Evolutionary conservation across 1,140 invertebrate species (phyloP).

Genomic region (Aradophagus sp.): DNA sequence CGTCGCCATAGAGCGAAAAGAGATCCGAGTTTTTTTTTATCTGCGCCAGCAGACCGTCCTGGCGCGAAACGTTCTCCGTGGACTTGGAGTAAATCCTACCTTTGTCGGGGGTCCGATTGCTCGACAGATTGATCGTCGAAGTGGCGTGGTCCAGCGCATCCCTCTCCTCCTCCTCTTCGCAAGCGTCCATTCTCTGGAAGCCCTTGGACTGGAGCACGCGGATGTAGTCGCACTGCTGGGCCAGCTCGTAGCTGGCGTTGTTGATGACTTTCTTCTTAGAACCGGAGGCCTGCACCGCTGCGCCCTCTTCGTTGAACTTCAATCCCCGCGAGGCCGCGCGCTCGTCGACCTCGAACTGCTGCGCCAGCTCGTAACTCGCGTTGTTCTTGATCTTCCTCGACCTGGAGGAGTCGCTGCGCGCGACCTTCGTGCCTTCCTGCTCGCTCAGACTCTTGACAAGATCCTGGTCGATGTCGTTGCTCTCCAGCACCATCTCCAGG

Average conservation of each 20-base stretch:
- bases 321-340: constrained; percentile 16
- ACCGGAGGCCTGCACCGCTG: not conserved
- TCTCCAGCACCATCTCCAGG: constrained; percentile 66
- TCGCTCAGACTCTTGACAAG: constrained; percentile 62
- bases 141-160: constrained; percentile 33
- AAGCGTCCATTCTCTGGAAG: constrained; percentile 70
- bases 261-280: constrained; percentile 59
- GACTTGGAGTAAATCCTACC: constrained; percentile 52
- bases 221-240: constrained; percentile 69
- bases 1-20: constrained; percentile 69
- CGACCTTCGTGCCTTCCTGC: constrained; percentile 55
- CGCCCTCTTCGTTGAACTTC: not conserved
- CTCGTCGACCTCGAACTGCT: constrained; percentile 66
- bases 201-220: constrained; percentile 48
- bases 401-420: constrained; percentile 45
- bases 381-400: constrained; percentile 64
- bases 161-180: constrained; percentile 68
- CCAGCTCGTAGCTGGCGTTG: constrained; percentile 72
- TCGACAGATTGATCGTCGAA: constrained; percentile 48
- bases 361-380: constrained; percentile 70
- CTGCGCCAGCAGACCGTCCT: constrained; percentile 61
- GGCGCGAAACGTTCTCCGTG: constrained; percentile 27
- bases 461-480: constrained; percentile 65
- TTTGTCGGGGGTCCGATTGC: not conserved
- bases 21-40: constrained; percentile 76